Percentiles rank a stretch among this genome's conserved stretches.
These are phyloP conservation scores for Microhierax caerulescens DNA, from an alignment of 2,797 vertebrate species.

Conservation along the genomic window DNA sequence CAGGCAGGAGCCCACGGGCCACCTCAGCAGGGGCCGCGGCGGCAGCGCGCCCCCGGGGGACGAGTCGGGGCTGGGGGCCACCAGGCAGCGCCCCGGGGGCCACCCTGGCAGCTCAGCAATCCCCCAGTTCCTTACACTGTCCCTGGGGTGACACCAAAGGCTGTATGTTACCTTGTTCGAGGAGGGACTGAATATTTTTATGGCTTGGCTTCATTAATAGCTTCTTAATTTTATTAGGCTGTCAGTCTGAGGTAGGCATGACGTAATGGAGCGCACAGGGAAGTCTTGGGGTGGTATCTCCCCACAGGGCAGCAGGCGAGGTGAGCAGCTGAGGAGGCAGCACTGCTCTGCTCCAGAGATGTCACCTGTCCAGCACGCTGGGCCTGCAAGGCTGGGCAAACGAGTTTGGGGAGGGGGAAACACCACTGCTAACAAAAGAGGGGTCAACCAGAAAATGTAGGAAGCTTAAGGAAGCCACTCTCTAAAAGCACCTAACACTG, in stretches of 20 bases:
- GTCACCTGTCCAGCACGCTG: background rate
- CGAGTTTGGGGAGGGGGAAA: background rate
- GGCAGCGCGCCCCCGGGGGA: too few species aligned
- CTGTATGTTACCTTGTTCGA: background rate
- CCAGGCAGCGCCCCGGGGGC: background rate
- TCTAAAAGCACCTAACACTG: background rate
- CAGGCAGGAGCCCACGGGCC: too few species aligned
- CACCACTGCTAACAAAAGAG: background rate
- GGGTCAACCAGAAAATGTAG: background rate
- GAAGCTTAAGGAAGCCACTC: background rate
- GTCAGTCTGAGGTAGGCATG: background rate
- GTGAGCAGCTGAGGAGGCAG: background rate
- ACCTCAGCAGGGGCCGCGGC: too few species aligned
- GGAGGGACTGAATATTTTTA: background rate
- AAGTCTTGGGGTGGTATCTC: background rate
- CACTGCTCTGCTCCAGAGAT: background rate
- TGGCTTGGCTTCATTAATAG: background rate
- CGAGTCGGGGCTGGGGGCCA: too few species aligned
- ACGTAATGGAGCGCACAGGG: background rate
- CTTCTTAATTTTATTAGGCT: background rate
- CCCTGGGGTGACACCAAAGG: background rate
- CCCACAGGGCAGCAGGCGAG: background rate
- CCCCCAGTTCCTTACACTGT: rapidly evolving
- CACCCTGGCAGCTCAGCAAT: background rate
- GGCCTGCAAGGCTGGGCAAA: background rate